Evolutionary conservation across 1,140 invertebrate genomes (phyloP), one percentile per base, ranked within the genome.

Genomic region (Bombus turneri): DNA sequence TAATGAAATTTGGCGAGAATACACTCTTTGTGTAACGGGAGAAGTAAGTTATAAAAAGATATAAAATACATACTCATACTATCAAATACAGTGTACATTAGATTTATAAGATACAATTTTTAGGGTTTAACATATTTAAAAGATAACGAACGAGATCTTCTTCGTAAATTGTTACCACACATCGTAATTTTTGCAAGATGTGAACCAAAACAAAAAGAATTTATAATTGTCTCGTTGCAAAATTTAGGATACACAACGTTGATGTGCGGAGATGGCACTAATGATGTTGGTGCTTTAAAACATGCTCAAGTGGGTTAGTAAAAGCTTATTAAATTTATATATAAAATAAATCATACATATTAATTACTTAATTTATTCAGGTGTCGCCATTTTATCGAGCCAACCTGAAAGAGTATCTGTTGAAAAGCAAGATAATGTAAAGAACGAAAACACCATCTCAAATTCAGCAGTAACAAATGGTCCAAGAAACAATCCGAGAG

Each of bases 231-330:
- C 3, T 97, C 97, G 18, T 95, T 99, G 47, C 99, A 99, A 94
- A 96, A 96, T 47, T 93, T 98, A 3, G 99, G 99, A 37, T 99
- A 97, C 93, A 96, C 96, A 6, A 99, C 99, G 1, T 95, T 99
- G 0, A 99, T 99, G 99, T 99, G 99, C 94, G 99, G 99, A n/a
- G 99, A 99, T 96, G 99, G 99, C 86, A 99, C 99, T 3, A 99
- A 99, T 95, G 99, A 99, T 96, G 99, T 99, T 41, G 99, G 99
- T n/a, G 99, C 99, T 39, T 96, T 99, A 18, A 99, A 99, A 96
- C 99, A 99, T 95, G 98, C 99, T 62, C 97, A 99, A 95, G 98
- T 99, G 93, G 98, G 98, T 97, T 75, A 92, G 94, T 91, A 75
- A 5, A 68, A 41, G 78, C 34, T 71, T 22, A 22, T 39, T 43